Percentiles rank a stretch among this genome's conserved stretches.
Evolutionary conservation across 2,888 invertebrate species (phyloP).

Genomic region (Acanthosepion esculentum): DNA sequence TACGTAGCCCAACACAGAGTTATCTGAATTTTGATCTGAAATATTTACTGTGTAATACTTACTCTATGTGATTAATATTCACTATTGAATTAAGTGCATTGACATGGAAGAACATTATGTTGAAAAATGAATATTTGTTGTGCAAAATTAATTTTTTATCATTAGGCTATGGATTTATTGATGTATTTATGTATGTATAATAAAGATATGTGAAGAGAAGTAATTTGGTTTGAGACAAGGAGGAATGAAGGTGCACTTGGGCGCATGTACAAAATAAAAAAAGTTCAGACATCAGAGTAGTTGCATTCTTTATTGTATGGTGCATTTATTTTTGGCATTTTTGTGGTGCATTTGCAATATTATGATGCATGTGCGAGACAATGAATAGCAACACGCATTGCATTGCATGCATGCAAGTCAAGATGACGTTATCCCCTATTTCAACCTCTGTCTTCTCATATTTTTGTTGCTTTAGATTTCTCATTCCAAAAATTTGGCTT

Average conservation of each 20-base stretch:
- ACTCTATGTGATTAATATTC: too few relatives aligned
- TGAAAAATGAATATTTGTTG: too few relatives aligned
- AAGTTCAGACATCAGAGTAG: not conserved
- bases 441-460: not conserved
- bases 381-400: not conserved
- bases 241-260: not conserved
- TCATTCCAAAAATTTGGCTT: not conserved
- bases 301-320: not conserved
- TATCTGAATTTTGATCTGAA: too few relatives aligned
- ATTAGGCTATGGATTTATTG: not conserved
- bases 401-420: not conserved
- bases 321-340: constrained; percentile 2
- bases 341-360: not conserved
- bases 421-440: not conserved
- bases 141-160: too few relatives aligned
- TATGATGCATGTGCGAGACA: not conserved
- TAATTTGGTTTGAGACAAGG: not conserved
- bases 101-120: too few relatives aligned
- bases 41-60: too few relatives aligned
- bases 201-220: not conserved
- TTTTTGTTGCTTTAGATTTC: not conserved
- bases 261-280: not conserved
- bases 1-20: too few relatives aligned
- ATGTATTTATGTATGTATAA: not conserved
- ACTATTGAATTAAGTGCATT: too few relatives aligned